Conservation (phyloP, 1,140 invertebrate genomes). For the Hycleus phaleratus region DNA sequence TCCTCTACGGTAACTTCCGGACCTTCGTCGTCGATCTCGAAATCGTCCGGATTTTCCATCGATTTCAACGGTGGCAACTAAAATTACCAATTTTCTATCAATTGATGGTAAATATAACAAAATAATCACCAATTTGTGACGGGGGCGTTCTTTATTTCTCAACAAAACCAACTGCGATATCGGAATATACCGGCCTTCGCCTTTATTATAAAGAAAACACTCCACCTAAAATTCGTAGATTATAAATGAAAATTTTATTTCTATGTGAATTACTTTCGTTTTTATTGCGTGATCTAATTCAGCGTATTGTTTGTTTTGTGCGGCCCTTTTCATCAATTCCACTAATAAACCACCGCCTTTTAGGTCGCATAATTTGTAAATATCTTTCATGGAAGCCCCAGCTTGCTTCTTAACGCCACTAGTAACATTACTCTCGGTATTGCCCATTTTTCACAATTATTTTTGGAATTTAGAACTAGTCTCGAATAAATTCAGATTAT, state of each 20-base stretch:
- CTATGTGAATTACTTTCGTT: constrained; percentile 54
- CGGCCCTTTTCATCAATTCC: constrained; percentile 87
- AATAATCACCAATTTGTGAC: constrained; percentile 62
- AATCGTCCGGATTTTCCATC: constrained; percentile 76
- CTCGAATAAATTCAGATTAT: neutral
- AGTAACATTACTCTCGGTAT: constrained; percentile 86
- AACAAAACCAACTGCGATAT: constrained; percentile 79
- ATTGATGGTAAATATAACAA: neutral
- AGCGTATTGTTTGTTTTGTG: constrained; percentile 79
- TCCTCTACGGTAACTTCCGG: constrained; percentile 47
- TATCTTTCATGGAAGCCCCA: constrained; percentile 66
- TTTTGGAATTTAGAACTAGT: neutral
- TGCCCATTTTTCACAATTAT: constrained; percentile 60
- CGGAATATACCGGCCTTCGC: constrained; percentile 80
- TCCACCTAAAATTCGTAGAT: constrained; percentile 48
- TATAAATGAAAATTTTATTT: neutral
- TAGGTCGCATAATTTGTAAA: constrained; percentile 79
- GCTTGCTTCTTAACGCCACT: constrained; percentile 89
- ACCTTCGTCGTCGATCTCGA: constrained; percentile 68
- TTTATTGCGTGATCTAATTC: constrained; percentile 85
- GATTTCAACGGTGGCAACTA: constrained; percentile 63
- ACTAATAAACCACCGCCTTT: constrained; percentile 90
- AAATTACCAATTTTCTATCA: constrained; percentile 14
- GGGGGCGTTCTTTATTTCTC: constrained; percentile 76
- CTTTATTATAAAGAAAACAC: constrained; percentile 89